Evolutionary conservation across 2,888 invertebrate genomes (phyloP), one percentile per base, ranked within the genome.

Genomic region (Agrypnus murinus): DNA sequence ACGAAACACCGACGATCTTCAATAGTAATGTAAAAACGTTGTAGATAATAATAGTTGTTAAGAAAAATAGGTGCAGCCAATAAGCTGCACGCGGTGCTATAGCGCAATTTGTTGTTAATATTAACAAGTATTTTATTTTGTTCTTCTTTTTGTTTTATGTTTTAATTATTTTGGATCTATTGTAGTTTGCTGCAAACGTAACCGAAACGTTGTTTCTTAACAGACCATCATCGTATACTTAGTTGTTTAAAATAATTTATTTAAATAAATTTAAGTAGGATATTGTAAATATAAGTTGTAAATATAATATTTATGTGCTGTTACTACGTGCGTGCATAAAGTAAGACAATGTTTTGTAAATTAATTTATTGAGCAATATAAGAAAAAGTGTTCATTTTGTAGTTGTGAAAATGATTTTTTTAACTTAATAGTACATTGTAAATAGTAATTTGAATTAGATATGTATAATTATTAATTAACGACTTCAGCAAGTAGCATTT

Each of bases 331-430:
- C 2, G 25, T 25, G 53, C 19, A 15, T 38, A 64, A 45, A 17
- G n/a, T 55, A 55, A 55, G 62, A n/a, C 34, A 48, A 68, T 63
- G 57, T 57, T n/a, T 53, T 68, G 45, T 70, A 65, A 70, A 65
- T 65, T 69, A 59, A 70, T 70, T 70, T 70, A 70, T 70, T 70
- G 32, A 70, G 43, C 31, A 63, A 67, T 60, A 67, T 53, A 67
- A 58, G 45, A 25, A 25, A 3, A 25, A 5, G 25, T 25, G 25
- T 25, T 25, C 25, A 25, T 25, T 25, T 25, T 25, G 36, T 58
- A 57, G 48, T 58, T 46, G 25, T 3, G 25, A 25, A 25, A 25
- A 25, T 25, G 25, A 25, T 25, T 25, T 25, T n/a, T n/a, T n/a
- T n/a, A n/a, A n/a, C n/a, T n/a, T n/a, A n/a, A n/a, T 25, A 25